phyloP scores from a whole-genome alignment of 2,113 vertebrate genomes.

The Pterocles orientalis region DNA sequence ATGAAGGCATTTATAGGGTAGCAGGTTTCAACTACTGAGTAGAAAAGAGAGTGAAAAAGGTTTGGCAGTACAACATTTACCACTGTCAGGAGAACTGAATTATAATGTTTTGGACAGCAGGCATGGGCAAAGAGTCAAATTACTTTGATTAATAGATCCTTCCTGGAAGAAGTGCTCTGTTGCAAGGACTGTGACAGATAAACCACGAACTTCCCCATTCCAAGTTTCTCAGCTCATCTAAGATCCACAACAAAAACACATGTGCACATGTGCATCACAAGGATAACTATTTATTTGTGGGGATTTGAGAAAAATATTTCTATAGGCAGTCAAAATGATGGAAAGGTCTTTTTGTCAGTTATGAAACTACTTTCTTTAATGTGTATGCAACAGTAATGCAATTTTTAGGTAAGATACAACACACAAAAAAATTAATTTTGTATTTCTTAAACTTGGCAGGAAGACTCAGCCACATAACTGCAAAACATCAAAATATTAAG shows the following conservation, averaged over 20 bases:
- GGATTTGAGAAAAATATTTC: neutral
- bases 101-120: neutral
- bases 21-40: neutral
- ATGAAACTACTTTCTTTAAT: neutral
- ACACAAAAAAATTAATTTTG: neutral
- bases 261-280: neutral
- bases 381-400: accelerated
- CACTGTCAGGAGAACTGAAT: neutral
- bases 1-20: neutral
- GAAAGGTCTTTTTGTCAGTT: neutral
- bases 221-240: neutral
- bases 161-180: neutral
- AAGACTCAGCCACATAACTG: neutral
- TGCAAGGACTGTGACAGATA: neutral
- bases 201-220: neutral
- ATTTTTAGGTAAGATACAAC: neutral
- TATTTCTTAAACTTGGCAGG: neutral
- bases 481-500: neutral
- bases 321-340: neutral
- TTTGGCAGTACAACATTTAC: neutral
- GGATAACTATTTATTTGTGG: neutral
- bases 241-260: neutral
- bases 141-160: neutral
- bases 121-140: neutral
- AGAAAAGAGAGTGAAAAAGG: neutral